Conservation (phyloP, 2,888 invertebrate species). For the Hermodice carunculata region DNA sequence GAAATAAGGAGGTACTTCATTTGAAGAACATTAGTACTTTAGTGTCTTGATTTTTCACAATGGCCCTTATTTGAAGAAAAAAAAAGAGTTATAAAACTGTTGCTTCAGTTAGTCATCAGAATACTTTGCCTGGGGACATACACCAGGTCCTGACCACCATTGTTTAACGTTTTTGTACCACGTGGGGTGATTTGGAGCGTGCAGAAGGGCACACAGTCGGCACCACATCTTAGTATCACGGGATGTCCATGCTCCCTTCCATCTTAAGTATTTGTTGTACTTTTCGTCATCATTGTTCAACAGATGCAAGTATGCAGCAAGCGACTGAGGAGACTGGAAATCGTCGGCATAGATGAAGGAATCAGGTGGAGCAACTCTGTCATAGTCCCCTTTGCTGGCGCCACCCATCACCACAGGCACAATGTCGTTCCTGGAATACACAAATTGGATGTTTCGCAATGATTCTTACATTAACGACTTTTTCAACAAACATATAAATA, state of each 20-base stretch:
- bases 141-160: slow-evolving; percentile 37
- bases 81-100: too few relatives aligned
- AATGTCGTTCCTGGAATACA: slow-evolving; percentile 35
- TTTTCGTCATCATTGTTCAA: slow-evolving; percentile 89
- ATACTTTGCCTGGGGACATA: too few relatives aligned
- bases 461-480: too few relatives aligned
- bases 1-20: too few relatives aligned
- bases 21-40: too few relatives aligned
- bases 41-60: too few relatives aligned
- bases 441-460: too few relatives aligned
- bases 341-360: slow-evolving; percentile 98
- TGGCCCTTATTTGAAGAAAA: too few relatives aligned
- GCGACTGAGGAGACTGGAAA: slow-evolving; percentile 86
- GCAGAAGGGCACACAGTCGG: slow-evolving; percentile 80
- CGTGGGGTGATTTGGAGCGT: slow-evolving; percentile 20
- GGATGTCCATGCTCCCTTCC: slow-evolving; percentile 95
- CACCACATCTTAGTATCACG: slow-evolving; percentile 97
- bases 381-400: slow-evolving; percentile 35
- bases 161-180: slow-evolving; percentile 22
- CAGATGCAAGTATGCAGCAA: slow-evolving; percentile 88
- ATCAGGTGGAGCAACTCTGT: slow-evolving; percentile 84
- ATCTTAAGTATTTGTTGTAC: slow-evolving; percentile 94
- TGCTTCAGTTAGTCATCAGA: too few relatives aligned
- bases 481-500: too few relatives aligned
- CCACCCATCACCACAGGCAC: slow-evolving; percentile 45